Percentiles rank a stretch among this genome's conserved stretches.
Evolutionary conservation across 2,113 vertebrate species (phyloP).

Genomic region (Solenodon paradoxus): DNA sequence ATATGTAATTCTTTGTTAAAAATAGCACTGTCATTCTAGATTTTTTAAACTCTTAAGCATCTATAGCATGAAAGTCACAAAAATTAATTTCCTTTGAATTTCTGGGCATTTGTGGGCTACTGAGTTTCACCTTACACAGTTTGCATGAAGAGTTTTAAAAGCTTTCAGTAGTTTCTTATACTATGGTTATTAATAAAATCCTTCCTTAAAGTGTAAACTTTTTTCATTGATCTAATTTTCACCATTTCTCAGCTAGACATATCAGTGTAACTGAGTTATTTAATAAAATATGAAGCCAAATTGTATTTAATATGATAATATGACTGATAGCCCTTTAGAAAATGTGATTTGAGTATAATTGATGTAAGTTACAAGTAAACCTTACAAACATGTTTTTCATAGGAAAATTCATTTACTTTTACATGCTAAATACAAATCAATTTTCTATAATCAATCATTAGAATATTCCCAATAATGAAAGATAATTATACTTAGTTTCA

Average conservation of each 20-base stretch:
- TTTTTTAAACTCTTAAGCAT: neutral
- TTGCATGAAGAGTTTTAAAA: neutral
- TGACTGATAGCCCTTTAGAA: neutral
- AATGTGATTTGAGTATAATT: neutral
- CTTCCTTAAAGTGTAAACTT: neutral
- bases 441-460: neutral
- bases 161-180: neutral
- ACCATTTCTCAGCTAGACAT: conserved; percentile 46
- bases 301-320: conserved; percentile 49
- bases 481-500: neutral
- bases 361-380: neutral
- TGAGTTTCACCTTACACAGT: neutral
- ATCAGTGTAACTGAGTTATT: conserved; percentile 46
- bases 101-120: neutral
- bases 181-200: neutral
- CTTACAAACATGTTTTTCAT: neutral
- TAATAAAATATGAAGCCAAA: conserved; percentile 46
- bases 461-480: neutral
- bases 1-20: neutral
- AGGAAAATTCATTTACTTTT: neutral
- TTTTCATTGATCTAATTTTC: conserved; percentile 25
- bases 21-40: neutral
- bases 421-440: neutral
- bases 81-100: neutral
- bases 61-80: neutral